phyloP scores from a whole-genome alignment of 2,797 vertebrate genomes.

The Capromys pilorides region DNA sequence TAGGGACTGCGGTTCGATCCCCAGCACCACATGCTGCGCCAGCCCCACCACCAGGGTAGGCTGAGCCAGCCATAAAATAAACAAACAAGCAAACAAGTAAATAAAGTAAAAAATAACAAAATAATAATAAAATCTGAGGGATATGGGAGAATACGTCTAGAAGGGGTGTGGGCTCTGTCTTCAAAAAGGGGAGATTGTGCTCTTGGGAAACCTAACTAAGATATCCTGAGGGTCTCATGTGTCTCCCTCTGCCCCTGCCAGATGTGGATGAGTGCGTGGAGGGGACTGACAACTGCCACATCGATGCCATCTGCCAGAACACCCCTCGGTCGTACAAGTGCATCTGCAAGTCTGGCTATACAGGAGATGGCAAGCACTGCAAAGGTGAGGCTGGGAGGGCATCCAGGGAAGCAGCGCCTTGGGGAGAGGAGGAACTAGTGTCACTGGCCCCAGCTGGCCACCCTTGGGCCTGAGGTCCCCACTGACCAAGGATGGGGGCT shows the following conservation, averaged over 20 bases:
- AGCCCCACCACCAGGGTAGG: too few relatives aligned
- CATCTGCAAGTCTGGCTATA: slow-evolving; percentile 99
- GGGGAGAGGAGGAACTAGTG: accelerated
- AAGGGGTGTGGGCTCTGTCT: neutral
- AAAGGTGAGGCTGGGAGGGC: slow-evolving; percentile 91
- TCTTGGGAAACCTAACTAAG: neutral
- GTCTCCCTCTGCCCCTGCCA: slow-evolving; percentile 79
- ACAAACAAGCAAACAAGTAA: too few relatives aligned
- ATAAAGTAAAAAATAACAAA: too few relatives aligned
- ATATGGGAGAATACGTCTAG: neutral
- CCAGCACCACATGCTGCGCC: too few relatives aligned
- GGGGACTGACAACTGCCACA: slow-evolving; percentile 97
- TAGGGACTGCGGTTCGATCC: too few relatives aligned
- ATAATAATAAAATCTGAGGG: neutral
- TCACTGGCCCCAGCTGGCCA: accelerated
- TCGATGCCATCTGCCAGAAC: slow-evolving; percentile 99
- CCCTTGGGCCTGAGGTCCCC: neutral
- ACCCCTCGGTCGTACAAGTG: slow-evolving; percentile 97
- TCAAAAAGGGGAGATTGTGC: neutral
- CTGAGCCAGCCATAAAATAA: too few relatives aligned
- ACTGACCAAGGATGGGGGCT: neutral
- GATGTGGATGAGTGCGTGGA: slow-evolving; percentile 98
- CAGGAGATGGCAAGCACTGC: slow-evolving; percentile 97
- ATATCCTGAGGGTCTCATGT: neutral
- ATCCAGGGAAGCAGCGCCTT: neutral